Conservation (phyloP, 2,113 vertebrate species). For the Eonycteris spelaea region DNA sequence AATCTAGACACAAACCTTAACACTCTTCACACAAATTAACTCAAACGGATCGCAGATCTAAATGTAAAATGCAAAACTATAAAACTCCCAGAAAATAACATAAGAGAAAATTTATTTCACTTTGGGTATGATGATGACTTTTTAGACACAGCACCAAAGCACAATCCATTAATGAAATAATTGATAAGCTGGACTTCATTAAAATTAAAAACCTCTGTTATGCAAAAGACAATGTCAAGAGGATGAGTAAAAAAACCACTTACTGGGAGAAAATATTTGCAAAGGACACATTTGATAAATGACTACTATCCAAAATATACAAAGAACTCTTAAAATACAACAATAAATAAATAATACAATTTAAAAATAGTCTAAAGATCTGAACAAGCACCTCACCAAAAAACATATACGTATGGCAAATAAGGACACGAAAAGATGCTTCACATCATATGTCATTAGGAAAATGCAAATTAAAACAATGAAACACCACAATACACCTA, state of each 20-base stretch:
- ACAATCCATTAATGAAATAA: background rate
- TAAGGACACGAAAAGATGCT: background rate
- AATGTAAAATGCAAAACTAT: background rate
- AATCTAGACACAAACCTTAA: background rate
- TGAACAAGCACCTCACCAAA: background rate
- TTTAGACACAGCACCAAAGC: background rate
- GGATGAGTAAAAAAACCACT: background rate
- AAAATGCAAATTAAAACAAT: background rate
- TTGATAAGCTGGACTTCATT: background rate
- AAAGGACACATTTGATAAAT: background rate
- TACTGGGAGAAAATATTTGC: background rate
- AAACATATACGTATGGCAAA: background rate
- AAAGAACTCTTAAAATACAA: background rate
- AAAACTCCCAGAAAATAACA: background rate
- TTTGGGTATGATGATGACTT: background rate
- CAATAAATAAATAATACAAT: background rate
- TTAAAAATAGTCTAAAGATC: background rate
- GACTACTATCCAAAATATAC: background rate
- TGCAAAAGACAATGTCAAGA: background rate
- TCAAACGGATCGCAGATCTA: background rate
- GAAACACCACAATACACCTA: background rate
- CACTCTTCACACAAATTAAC: background rate
- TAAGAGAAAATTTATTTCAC: background rate
- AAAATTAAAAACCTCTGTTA: background rate
- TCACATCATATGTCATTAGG: background rate